Evolutionary conservation across 1,140 invertebrate genomes (phyloP), one percentile per base, ranked within the genome.

Genomic region (Fopius arisanus): DNA sequence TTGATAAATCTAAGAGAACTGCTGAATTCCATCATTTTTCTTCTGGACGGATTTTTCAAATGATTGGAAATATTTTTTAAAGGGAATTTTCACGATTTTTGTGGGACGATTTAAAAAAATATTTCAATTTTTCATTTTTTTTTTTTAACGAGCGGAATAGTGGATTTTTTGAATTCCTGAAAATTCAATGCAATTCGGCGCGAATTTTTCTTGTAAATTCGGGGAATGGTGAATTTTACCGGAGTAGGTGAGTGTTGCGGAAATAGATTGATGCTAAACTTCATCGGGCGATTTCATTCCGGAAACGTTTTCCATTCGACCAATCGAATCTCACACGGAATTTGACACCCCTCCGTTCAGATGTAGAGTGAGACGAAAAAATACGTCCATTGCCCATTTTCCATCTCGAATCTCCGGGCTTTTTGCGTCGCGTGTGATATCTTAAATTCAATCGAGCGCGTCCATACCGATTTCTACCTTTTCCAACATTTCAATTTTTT

Each of bases 251-350:
- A 2, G 7, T 4, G 43, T 2, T 19, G 14, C 21, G 54, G 23
- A 26, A 16, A 48, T 9, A n/a, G 19, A 59, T 59, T 59, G 19
- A 59, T 19, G 23, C 23, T 59, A 59, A 59, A 59, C 54, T 54
- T 54, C 40, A 41, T 73, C 23, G 26, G 19, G 4, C 28, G 66
- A 40, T 73, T 67, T 54, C 66, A 65, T 48, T 43, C 54, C 67
- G 69, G 54, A 74, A 77, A 69, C 74, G 37, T 77, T 70, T 70
- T 43, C 72, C 69, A 69, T 65, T 78, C 78, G 78, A 73, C 82
- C 84, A 87, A 88, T 86, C 84, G 86, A 87, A 88, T 88, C 86
- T 87, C 85, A 88, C 86, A 86, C 81, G 73, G 81, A 84, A 88
- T 88, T 88, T 87, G 86, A 86, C 86, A 87, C 84, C 84, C 83